These are phyloP conservation scores for Xiphophorus hellerii DNA, from an alignment of 2,113 vertebrate species.

Conservation along the genomic window DNA sequence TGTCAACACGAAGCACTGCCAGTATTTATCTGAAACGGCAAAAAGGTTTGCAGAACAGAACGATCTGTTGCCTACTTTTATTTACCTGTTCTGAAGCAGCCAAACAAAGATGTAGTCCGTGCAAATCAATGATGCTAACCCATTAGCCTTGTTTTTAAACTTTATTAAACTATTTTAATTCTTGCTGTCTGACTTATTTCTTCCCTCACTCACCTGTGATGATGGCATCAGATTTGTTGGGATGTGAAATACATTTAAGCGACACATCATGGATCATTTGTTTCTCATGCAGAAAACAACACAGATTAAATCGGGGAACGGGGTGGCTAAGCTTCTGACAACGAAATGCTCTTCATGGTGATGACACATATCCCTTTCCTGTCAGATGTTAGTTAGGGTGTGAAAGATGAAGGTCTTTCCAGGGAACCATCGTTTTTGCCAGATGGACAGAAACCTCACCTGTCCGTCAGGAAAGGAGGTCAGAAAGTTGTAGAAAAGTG, in stretches of 20 bases:
- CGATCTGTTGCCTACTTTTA: not conserved
- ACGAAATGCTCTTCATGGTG: not conserved
- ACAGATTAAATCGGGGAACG: not conserved
- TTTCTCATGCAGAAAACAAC: too few species aligned
- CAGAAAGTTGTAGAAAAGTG: conserved; percentile 16
- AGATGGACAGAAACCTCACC: conserved; percentile 37
- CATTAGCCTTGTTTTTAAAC: too few species aligned
- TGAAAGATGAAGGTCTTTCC: conserved; percentile 22
- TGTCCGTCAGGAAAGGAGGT: conserved; percentile 47
- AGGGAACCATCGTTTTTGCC: conserved; percentile 19
- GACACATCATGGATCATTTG: too few species aligned
- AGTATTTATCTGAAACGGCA: not conserved
- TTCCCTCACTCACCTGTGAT: not conserved
- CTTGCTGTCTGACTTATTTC: not conserved
- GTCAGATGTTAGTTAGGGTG: conserved; percentile 16
- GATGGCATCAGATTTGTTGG: not conserved
- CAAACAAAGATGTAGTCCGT: not conserved
- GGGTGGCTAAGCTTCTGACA: not conserved
- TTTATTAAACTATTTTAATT: too few species aligned
- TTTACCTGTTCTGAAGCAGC: not conserved
- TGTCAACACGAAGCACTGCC: not conserved
- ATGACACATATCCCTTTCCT: conserved; percentile 29
- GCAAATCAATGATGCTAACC: not conserved
- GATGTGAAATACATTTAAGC: not conserved
- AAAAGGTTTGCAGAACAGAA: too few species aligned